Base-by-base conservation (phyloP, 2,888 invertebrate genomes). In the Nemapogon koenigi region DNA sequence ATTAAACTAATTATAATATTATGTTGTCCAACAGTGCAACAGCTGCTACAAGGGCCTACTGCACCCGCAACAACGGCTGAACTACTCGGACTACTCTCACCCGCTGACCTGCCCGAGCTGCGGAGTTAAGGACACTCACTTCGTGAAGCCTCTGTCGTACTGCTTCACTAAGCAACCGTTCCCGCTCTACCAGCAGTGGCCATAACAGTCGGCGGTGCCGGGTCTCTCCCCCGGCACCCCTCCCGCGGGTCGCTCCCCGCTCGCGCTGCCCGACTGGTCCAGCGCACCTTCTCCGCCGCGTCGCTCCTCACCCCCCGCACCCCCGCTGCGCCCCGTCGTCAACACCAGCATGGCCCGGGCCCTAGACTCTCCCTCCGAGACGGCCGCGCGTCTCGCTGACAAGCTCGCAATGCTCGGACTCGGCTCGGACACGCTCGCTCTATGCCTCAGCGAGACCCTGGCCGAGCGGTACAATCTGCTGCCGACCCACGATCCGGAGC, bases 81-180 rank as follows among this genome's bases (percentile, higher is more conserved):
- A 91, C 78, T 97, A 91, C 83, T 95, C 94, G 55, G 95, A 97
- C 79, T 97, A 96, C 82, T 94, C 93, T 62, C 93, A 92, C 63
- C 87, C 90, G 55, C 87, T 93, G 59, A 87, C 90, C 50, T 97
- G 97, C 73, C 94, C 94, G 25, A 91, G 91, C 68, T 97, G 97
- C 82, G 87, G 90, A 55, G 86, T 88, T 38, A 83, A 90, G 54
- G 97, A 97, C 78, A 90, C 91, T 40, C 97, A 97, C 81, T 97
- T 97, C 81, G 94, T 96, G 51, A 95, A 95, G 81, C 91, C 94
- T 38, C 81, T 97, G 59, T 81, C 84, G 46, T 87, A 87, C 70
- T 91, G 91, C 81, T 93, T 89, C 83, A 85, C 89, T 56, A 88
- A 90, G 72, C 86, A 86, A 81, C 80, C 79, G 38, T 81, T 80